These are phyloP conservation scores for Bradypus variegatus DNA, from an alignment of 2,797 vertebrate genomes.

Conservation along the genomic window DNA sequence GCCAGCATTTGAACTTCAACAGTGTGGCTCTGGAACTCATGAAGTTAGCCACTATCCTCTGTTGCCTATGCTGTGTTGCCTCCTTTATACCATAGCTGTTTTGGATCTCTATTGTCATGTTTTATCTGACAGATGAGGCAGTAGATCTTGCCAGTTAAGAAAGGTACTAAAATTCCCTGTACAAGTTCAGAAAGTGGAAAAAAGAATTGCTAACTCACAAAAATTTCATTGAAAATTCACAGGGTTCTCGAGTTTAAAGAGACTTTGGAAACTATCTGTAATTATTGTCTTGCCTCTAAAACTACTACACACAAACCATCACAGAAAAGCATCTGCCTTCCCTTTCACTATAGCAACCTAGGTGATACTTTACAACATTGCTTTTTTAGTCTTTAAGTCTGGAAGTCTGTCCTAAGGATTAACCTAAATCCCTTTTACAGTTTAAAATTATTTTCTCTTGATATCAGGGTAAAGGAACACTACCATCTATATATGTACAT, in stretches of 20 bases:
- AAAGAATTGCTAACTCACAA: constrained; percentile 1
- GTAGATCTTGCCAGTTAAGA: background rate
- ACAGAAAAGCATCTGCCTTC: background rate
- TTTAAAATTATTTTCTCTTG: constrained; percentile 31
- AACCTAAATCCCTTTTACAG: background rate
- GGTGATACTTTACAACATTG: background rate
- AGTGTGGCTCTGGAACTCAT: background rate
- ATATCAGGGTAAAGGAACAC: background rate
- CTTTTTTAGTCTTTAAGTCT: constrained; percentile 4
- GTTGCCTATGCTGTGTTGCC: background rate
- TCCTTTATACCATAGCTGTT: background rate
- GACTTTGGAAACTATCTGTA: background rate
- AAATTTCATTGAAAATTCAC: constrained; percentile 12
- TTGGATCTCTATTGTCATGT: background rate
- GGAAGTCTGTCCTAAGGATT: background rate
- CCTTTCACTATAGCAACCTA: background rate
- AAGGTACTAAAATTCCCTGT: background rate
- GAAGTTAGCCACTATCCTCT: background rate
- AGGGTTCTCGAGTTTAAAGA: background rate
- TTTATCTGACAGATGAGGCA: background rate
- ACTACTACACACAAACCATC: background rate
- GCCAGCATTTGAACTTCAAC: background rate
- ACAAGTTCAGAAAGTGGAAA: background rate
- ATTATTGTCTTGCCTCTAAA: background rate
- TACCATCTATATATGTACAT: background rate